Conservation (phyloP, 2,113 vertebrate species). For the Cochlearius cochlearius region DNA sequence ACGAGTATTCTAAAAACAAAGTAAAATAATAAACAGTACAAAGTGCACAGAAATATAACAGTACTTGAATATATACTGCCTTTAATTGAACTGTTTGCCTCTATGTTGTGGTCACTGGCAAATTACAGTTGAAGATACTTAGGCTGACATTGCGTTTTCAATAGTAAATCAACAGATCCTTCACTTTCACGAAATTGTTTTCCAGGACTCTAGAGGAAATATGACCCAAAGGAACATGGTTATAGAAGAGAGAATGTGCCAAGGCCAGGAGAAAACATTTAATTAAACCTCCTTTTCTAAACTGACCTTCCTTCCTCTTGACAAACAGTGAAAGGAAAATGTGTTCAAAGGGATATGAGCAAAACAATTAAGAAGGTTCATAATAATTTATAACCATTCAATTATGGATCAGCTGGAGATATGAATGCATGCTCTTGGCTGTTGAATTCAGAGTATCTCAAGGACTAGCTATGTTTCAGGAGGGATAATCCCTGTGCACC, state of each 20-base stretch:
- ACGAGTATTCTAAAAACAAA: conserved; percentile 17
- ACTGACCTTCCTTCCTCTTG: conserved; percentile 44
- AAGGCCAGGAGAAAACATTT: conserved; percentile 49
- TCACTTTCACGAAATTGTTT: conserved; percentile 63
- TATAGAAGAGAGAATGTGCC: not conserved
- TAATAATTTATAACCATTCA: not conserved
- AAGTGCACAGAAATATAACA: not conserved
- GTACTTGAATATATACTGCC: not conserved
- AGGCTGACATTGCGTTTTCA: conserved; percentile 48
- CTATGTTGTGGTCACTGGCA: not conserved
- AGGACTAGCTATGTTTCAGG: not conserved
- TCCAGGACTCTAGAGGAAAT: conserved; percentile 55
- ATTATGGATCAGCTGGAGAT: not conserved
- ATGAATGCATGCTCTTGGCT: not conserved
- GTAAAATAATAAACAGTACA: not conserved
- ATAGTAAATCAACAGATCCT: conserved; percentile 63
- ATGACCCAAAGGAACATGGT: conserved; percentile 31
- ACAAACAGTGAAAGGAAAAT: conserved; percentile 53
- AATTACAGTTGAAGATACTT: conserved; percentile 35
- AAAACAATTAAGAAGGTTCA: conserved; percentile 39
- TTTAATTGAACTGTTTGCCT: not conserved
- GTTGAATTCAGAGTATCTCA: not conserved
- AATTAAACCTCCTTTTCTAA: conserved; percentile 63
- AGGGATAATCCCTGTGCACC: not conserved
- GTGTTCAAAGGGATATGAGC: conserved; percentile 35